These are phyloP conservation scores for Neotragus moschatus DNA, from an alignment of 2,113 vertebrate species.

Conservation along the genomic window DNA sequence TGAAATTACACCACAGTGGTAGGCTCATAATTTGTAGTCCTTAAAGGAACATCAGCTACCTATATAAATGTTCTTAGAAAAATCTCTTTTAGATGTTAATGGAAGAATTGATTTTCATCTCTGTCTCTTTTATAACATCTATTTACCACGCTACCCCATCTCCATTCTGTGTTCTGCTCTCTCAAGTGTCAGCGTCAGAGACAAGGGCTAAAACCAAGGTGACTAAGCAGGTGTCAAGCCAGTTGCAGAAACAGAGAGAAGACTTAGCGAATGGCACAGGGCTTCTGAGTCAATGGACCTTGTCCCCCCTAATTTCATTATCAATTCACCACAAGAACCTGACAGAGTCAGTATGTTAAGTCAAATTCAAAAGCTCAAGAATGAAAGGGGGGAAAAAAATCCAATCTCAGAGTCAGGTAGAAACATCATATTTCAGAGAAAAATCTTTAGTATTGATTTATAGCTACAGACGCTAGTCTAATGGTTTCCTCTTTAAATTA, in stretches of 20 bases:
- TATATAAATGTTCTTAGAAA: slow-evolving; percentile 30
- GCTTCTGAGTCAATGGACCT: slow-evolving; percentile 43
- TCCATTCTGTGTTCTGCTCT: neutral
- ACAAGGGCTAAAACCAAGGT: neutral
- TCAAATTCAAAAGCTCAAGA: slow-evolving; percentile 58
- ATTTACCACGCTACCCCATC: neutral
- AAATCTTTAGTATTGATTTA: slow-evolving; percentile 55
- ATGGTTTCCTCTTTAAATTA: slow-evolving; percentile 51
- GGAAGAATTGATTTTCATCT: slow-evolving; percentile 49
- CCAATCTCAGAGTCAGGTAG: slow-evolving; percentile 40
- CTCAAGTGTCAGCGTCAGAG: slow-evolving; percentile 7
- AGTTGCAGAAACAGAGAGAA: neutral
- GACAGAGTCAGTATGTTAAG: slow-evolving; percentile 47
- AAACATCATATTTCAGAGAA: slow-evolving; percentile 56
- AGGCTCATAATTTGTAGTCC: neutral
- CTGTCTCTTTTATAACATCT: slow-evolving; percentile 20
- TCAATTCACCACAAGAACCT: slow-evolving; percentile 39
- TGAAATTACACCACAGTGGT: neutral
- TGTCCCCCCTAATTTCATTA: slow-evolving; percentile 66
- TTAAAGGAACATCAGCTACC: slow-evolving; percentile 30
- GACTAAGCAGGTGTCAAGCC: slow-evolving; percentile 6
- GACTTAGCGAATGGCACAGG: slow-evolving; percentile 45
- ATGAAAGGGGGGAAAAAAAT: neutral
- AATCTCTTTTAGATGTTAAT: slow-evolving; percentile 43
- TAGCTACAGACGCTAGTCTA: slow-evolving; percentile 29